Evolutionary conservation across 2,797 vertebrate species (phyloP).

Genomic region (Discoglossus pictus): DNA sequence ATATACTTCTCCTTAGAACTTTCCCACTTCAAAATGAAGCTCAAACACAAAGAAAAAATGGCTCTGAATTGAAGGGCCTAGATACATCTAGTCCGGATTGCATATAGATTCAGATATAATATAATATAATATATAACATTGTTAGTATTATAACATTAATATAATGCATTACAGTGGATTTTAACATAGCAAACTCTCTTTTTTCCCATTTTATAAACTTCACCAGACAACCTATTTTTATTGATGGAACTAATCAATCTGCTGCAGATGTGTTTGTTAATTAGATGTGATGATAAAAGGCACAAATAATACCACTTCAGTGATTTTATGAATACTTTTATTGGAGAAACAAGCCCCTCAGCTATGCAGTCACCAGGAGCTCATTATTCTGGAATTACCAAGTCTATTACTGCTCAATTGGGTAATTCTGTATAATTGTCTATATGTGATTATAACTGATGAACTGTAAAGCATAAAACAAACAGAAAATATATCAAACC

Average conservation of each 20-base stretch:
- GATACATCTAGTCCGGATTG: too few relatives aligned
- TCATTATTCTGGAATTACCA: conserved; percentile 32
- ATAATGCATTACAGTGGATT: too few relatives aligned
- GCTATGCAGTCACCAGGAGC: conserved; percentile 13
- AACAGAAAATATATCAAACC: conserved; percentile 67
- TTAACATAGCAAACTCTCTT: too few relatives aligned
- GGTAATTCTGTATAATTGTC: background rate
- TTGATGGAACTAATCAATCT: conserved; percentile 18
- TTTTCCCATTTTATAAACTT: too few relatives aligned
- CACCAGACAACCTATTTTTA: background rate
- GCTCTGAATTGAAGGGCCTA: too few relatives aligned
- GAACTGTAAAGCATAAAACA: conserved; percentile 34
- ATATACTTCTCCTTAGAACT: too few relatives aligned
- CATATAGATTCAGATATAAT: too few relatives aligned
- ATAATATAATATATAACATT: too few relatives aligned
- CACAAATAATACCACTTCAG: conserved; percentile 41
- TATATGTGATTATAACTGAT: conserved; percentile 12
- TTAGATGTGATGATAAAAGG: conserved; percentile 35
- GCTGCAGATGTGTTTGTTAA: conserved; percentile 27
- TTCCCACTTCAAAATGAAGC: too few relatives aligned
- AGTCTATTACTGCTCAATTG: conserved; percentile 40
- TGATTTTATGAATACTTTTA: conserved; percentile 36
- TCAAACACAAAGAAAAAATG: too few relatives aligned
- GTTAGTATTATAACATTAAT: too few relatives aligned
- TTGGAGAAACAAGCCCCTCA: conserved; percentile 34